Base-by-base conservation (phyloP, 2,888 invertebrate species). In the Ennomos fuscantarius region DNA sequence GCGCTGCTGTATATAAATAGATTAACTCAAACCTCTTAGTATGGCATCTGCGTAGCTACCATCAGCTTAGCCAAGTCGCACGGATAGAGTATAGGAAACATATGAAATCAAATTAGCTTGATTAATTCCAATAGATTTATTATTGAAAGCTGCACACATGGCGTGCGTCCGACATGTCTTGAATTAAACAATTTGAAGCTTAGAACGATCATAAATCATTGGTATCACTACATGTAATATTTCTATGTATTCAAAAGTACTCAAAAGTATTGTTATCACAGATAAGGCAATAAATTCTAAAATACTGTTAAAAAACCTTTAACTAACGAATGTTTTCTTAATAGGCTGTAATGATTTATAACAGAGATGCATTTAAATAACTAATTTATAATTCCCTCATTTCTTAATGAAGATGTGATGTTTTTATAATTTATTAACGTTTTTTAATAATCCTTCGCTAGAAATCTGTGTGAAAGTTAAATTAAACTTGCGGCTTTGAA, bases 391-490 rank as follows among this genome's bases (percentile, higher is more conserved):
- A 37, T 49, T 49, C 53, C 46, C 41, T 39, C 35, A 32, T 54
- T 31, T 33, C 33, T 54, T 59, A 54, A 59, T 59, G 49, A 54
- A 59, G 58, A 53, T 37, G 49, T 37, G 57, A 47, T 56, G 12
- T 34, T 8, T 53, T 39, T 15, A 11, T 41, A 45, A 59, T 59
- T 53, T 58, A 53, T 53, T 33, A 24, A 68, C 55, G 63, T 61
- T 62, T 65, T 24, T 58, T 63, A 67, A 51, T 50, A 50, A 50
- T 54, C 51, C 46, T 53, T 53, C 43, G 33, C 41, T 58, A 40
- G 32, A 44, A 53, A 44, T 37, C 35, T 35, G 43, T 71, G 71
- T 72, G 75, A 75, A 75, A 75, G 76, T 58, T 44, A 1, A 15
- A 24, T 13, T 9, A 33, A 44, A 37, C 37, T 36, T 49, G 51